Conservation (phyloP, 2,888 invertebrate genomes). For the Polydrusus tereticollis region DNA sequence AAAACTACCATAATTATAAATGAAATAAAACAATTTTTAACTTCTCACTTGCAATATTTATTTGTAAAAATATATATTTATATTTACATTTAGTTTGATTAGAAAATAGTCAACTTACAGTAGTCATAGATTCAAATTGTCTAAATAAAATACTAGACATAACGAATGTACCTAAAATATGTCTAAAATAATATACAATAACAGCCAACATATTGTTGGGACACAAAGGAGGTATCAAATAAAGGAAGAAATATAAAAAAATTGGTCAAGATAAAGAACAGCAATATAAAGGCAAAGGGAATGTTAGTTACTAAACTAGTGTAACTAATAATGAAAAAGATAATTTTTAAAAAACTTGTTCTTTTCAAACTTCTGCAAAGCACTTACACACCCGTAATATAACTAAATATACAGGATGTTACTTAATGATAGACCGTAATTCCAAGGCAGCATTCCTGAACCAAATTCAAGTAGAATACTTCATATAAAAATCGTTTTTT, state of each 20-base stretch:
- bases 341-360: neutral
- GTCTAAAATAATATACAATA: neutral
- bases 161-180: neutral
- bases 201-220: neutral
- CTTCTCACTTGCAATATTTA: neutral
- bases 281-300: neutral
- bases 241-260: neutral
- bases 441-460: too few species aligned
- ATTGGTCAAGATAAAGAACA: neutral
- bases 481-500: too few species aligned
- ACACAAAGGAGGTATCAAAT: neutral
- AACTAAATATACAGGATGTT: too few species aligned
- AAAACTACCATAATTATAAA: too few species aligned
- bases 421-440: too few species aligned
- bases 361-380: too few species aligned
- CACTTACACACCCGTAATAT: too few species aligned
- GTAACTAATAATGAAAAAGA: neutral
- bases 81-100: neutral
- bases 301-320: neutral
- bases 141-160: conserved; percentile 4
- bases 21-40: neutral
- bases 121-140: neutral
- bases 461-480: too few species aligned
- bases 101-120: neutral
- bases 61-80: conserved; percentile 8